Conservation (phyloP, 53 echinoderm and acorn worm species). For the Antedon mediterranea region DNA sequence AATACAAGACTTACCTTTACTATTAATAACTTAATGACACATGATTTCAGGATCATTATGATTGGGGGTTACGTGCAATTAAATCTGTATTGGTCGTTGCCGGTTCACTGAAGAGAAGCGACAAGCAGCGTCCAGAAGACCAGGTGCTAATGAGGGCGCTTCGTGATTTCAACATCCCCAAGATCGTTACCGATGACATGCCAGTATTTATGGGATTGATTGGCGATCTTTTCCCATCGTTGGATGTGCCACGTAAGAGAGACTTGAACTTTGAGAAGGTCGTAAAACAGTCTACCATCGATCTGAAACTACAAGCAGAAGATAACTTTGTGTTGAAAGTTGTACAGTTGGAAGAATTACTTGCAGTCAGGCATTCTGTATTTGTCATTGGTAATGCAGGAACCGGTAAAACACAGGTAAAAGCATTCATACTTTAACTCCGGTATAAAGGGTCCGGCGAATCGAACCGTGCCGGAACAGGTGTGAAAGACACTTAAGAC, state of each 20-base stretch:
- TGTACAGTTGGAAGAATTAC: constrained; percentile 81
- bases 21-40: too few relatives aligned
- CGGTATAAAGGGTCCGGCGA: too few relatives aligned
- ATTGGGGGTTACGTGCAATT: constrained; percentile 97
- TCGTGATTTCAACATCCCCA: constrained; percentile 96
- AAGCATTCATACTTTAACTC: too few relatives aligned
- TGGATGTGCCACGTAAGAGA: constrained; percentile 89
- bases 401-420: constrained; percentile 87
- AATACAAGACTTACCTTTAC: too few relatives aligned
- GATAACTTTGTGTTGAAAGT: constrained; percentile 93
- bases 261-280: constrained; percentile 82
- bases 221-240: constrained; percentile 83
- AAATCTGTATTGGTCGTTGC: constrained; percentile 92
- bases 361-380: constrained; percentile 84
- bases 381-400: constrained; percentile 94
- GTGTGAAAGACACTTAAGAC: too few relatives aligned
- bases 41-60: constrained; percentile 70
- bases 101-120: constrained; percentile 83
- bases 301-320: constrained; percentile 91
- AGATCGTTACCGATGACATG: constrained; percentile 86
- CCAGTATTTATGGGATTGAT: constrained; percentile 95
- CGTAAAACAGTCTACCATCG: constrained; percentile 91
- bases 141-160: constrained; percentile 95
- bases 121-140: constrained; percentile 84
- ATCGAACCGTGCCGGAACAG: too few relatives aligned